phyloP scores from a whole-genome alignment of 1,140 invertebrate species.

The Piezodorus guildinii region DNA sequence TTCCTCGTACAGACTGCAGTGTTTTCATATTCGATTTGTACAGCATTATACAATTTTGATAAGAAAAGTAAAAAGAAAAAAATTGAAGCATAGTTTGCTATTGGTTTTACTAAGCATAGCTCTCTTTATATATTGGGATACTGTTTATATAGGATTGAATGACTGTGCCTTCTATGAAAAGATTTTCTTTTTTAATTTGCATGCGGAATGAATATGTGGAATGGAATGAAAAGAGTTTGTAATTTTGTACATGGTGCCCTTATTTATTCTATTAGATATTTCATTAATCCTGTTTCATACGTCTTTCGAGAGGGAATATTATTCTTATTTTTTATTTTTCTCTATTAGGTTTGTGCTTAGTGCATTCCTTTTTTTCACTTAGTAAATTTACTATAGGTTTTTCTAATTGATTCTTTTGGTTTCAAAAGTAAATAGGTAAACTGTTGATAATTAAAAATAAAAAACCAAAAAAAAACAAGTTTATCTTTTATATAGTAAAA shows the following conservation, averaged over 20 bases:
- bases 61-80: not conserved
- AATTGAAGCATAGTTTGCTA: conserved; percentile 7
- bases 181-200: conserved; percentile 6
- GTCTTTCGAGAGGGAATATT: conserved; percentile 3
- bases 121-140: conserved; percentile 10
- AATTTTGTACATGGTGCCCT: conserved; percentile 2
- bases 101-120: conserved; percentile 10
- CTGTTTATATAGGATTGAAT: conserved; percentile 11
- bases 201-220: not conserved
- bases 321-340: not conserved
- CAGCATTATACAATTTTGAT: conserved; percentile 12
- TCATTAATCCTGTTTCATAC: not conserved
- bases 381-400: no score
- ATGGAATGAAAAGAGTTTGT: conserved; percentile 6
- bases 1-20: conserved; percentile 16
- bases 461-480: no score
- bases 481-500: no score
- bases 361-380: not conserved
- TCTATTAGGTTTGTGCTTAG: conserved; percentile 4
- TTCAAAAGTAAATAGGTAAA: no score
- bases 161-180: conserved; percentile 20
- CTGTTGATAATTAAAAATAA: no score
- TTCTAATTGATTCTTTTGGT: no score
- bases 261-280: not conserved
- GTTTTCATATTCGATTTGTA: conserved; percentile 14